Evolutionary conservation across 2,113 vertebrate species (phyloP).

Genomic region (Bubo bubo): DNA sequence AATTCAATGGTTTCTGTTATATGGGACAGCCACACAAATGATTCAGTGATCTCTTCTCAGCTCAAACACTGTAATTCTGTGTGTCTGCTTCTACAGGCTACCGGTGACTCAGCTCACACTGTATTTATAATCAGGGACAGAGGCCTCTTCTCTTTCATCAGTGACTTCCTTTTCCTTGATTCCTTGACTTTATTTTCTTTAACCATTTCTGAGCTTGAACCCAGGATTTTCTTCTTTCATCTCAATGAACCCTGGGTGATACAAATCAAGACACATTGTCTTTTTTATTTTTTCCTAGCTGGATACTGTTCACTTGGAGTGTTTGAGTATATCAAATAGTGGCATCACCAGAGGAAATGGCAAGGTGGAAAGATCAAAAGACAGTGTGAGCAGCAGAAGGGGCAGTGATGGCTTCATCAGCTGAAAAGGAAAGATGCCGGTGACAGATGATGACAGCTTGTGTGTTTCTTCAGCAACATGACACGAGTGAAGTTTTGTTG

Average conservation of each 20-base stretch:
- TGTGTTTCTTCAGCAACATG: neutral
- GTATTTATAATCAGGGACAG: neutral
- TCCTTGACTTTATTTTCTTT: neutral
- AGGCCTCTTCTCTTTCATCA: neutral
- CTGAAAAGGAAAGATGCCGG: neutral
- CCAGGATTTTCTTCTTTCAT: neutral
- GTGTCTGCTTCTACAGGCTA: neutral
- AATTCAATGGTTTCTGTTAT: neutral
- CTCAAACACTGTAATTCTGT: neutral
- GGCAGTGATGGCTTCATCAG: neutral
- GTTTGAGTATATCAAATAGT: neutral
- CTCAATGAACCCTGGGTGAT: accelerated
- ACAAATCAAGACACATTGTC: accelerated
- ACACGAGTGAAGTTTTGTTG: neutral
- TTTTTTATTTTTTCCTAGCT: neutral
- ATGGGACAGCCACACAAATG: neutral
- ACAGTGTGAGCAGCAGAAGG: neutral
- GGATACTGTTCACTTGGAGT: neutral
- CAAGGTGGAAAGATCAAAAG: neutral
- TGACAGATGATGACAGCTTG: neutral
- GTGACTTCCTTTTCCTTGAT: neutral
- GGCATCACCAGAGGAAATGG: neutral
- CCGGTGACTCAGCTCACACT: neutral
- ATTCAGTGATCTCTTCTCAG: neutral
- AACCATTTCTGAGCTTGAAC: neutral